Conservation (phyloP, 37 sponge, comb jelly and placozoan genomes). For the Bolinopsis microptera region DNA sequence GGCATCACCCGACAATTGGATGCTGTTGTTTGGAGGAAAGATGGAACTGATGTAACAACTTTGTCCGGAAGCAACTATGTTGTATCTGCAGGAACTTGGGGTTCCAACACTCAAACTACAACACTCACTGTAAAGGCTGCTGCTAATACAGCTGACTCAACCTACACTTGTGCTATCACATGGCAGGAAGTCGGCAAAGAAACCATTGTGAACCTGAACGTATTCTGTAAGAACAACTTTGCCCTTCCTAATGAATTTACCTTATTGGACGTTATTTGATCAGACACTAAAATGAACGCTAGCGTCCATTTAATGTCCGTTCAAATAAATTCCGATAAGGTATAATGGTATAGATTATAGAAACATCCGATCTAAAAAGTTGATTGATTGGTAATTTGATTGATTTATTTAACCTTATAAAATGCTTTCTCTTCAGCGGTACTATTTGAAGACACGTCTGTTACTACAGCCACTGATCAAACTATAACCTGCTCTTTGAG, state of each 20-base stretch:
- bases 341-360: too few relatives aligned
- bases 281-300: too few relatives aligned
- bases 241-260: too few relatives aligned
- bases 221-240: slow-evolving; percentile 19
- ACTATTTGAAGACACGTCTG: background rate
- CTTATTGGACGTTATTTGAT: too few relatives aligned
- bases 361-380: too few relatives aligned
- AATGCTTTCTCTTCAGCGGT: too few relatives aligned
- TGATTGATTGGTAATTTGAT: too few relatives aligned
- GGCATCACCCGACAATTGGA: background rate
- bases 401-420: too few relatives aligned
- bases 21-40: background rate
- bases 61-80: background rate
- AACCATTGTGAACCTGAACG: background rate
- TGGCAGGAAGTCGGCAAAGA: background rate
- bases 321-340: too few relatives aligned
- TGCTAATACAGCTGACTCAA: background rate
- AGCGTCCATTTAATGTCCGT: too few relatives aligned
- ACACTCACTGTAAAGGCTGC: background rate
- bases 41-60: background rate
- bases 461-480: background rate
- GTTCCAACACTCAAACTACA: background rate
- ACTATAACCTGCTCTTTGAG: background rate
- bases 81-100: background rate
- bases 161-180: background rate